Base-by-base conservation (phyloP, 2,888 invertebrate genomes). In the Catocala fraxini region DNA sequence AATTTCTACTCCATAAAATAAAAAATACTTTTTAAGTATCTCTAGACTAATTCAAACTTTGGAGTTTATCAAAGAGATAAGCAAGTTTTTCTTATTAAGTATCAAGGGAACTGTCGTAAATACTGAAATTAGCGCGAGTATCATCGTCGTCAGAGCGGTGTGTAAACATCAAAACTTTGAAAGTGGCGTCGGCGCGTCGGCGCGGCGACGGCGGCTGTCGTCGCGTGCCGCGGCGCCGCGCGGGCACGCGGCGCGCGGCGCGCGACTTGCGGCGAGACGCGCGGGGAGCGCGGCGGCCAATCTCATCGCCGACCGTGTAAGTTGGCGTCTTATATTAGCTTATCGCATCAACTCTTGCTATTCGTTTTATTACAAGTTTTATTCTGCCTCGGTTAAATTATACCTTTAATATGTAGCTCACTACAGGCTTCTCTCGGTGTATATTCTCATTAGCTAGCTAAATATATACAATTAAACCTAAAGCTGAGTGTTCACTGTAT, bases 111-210 rank as follows among this genome's bases (percentile, higher is more conserved):
- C 83, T 86, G 87, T 87, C 88, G 87, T 91, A 90, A 92, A 91
- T 90, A 89, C 83, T 82, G 87, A 87, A 90, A 92, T 92, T 91
- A 91, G 89, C 83, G 77, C 79, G 84, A 85, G 88, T 87, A 88
- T 88, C 87, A 86, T 86, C 86, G 82, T 79, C 79, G 82, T 79
- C 79, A 79, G 79, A 80, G 84, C 80, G 77, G 85, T 83, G 86
- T 86, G 89, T 89, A 89, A 91, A 92, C 89, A 90, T 90, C 83
- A 85, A 85, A 89, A 90, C 85, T 91, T 90, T 82, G 83, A 79
- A 84, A 87, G 85, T 81, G 84, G 79, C 82, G 82, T 71, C 78
- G 77, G 73, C 79, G 73, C 77, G 81, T 73, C 81, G 78, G 67
- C 73, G 69, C 77, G 77, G 45, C 66, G 64, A 9, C 65, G 51